Base-by-base conservation (phyloP, 2,797 vertebrate genomes). In the Enteromius thamalakanensis region DNA sequence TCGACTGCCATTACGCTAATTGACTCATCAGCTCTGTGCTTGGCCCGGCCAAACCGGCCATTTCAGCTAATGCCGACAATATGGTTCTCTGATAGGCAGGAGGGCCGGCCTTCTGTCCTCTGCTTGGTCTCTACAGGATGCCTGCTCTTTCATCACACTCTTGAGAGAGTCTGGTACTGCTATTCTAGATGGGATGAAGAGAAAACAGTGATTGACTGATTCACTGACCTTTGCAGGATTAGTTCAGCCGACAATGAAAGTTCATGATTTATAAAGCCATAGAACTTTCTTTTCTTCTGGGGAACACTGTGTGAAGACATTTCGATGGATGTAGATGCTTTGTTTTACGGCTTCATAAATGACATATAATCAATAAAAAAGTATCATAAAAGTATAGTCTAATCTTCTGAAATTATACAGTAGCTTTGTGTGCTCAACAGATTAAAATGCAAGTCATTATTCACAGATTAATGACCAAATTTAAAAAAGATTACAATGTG, bases 21-120 rank as follows among this genome's bases (percentile, higher is more conserved):
- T 87, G 78, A 81, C 80, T 89, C 81, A 89, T 88, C 86, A 84
- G 81, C 84, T 67, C 64, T 2, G 55, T 65, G 62, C 79, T 60
- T 58, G 78, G 80, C 85, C 72, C 65, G 79, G 86, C 77, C 67
- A 60, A 40, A 80, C 71, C 23, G 42, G 65, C 76, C 76, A 45
- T 60, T 80, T 58, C 47, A 17, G 19, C 84, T 86, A 80, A 82
- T 75, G 71, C 71, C 40, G 49, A 79, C 83, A 76, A 86, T 83
- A 85, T 84, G 85, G 74, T 62, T 34, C 76, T 68, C n/a, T 69
- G 77, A 83, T 12, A 72, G 84, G 80, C 74, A 72, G 45, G 72
- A 45, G 53, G 84, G 80, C 67, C 6, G 6, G 76, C 68, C 87
- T n/a, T 78, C 83, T 85, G 87, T 86, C 64, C 83, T 69, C 77